Evolutionary conservation across 2,113 vertebrate species (phyloP).

Genomic region (Canis aureus): DNA sequence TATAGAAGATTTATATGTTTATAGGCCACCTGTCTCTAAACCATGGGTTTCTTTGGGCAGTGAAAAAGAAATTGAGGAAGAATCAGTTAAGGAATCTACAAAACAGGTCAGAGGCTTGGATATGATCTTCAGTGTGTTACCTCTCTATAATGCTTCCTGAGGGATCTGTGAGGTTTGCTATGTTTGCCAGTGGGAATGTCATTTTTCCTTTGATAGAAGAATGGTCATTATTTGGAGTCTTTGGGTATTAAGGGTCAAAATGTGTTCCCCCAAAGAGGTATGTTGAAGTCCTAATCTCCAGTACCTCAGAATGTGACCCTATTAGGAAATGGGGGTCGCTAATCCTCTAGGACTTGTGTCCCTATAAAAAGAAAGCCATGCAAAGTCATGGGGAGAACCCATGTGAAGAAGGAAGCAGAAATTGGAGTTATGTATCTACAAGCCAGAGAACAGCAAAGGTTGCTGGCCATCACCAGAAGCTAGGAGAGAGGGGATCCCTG

Average conservation of each 20-base stretch:
- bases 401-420: not conserved
- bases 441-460: not conserved
- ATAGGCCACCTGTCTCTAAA: constrained; percentile 86
- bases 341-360: not conserved
- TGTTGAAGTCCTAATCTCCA: not conserved
- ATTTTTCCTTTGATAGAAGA: not conserved
- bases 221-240: not conserved
- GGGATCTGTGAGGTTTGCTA: not conserved
- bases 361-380: not conserved
- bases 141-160: not conserved
- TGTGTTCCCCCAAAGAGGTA: not conserved
- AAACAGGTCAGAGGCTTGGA: constrained; percentile 85
- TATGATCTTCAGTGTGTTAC: not conserved
- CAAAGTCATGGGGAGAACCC: not conserved
- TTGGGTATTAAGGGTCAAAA: not conserved
- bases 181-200: not conserved
- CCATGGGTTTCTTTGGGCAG: constrained; percentile 95
- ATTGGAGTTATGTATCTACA: not conserved
- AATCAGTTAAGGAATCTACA: constrained; percentile 88
- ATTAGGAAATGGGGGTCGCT: not conserved
- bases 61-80: constrained; percentile 94
- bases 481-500: not conserved
- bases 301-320: not conserved
- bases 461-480: not conserved
- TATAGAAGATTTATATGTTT: constrained; percentile 67